A percentile compares a stretch with the other conserved stretches of the same genome.
Conservation (phyloP, 2,888 invertebrate genomes). For the Crossocerus cetratus region DNA sequence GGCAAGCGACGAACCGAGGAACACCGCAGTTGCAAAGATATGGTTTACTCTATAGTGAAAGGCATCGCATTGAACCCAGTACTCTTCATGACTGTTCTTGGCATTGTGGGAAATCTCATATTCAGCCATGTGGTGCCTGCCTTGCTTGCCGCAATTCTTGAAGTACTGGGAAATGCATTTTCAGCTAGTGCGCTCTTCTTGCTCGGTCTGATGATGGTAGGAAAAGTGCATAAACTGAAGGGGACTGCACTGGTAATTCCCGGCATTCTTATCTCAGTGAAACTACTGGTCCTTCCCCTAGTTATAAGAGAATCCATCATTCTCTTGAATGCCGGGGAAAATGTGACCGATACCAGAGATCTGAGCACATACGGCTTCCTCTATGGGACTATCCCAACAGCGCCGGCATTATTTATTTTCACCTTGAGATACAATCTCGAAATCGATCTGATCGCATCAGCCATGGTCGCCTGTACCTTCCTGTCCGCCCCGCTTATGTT, state of each 20-base stretch:
- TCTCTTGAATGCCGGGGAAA: constrained; percentile 83
- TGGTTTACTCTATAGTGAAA: constrained; percentile 76
- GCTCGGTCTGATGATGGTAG: constrained; percentile 94
- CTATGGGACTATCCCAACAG: constrained; percentile 96
- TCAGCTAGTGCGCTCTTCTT: constrained; percentile 94
- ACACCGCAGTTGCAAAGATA: constrained; percentile 58
- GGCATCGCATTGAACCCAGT: constrained; percentile 93
- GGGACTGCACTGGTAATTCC: constrained; percentile 90
- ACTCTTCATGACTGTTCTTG: constrained; percentile 94
- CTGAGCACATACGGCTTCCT: constrained; percentile 95
- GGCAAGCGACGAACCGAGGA: constrained; percentile 78
- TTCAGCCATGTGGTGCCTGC: constrained; percentile 88
- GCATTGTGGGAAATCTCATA: constrained; percentile 89
- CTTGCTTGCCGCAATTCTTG: constrained; percentile 85
- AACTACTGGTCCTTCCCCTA: constrained; percentile 91
- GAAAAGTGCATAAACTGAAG: constrained; percentile 88
- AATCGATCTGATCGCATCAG: constrained; percentile 93
- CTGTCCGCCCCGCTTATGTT: constrained; percentile 97
- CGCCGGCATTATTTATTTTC: constrained; percentile 97
- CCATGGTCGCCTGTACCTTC: constrained; percentile 96
- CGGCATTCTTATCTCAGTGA: constrained; percentile 91
- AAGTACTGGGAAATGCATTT: constrained; percentile 92
- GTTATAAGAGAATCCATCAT: constrained; percentile 92
- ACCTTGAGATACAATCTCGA: constrained; percentile 92
- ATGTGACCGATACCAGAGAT: constrained; percentile 87